Conservation (phyloP, 2,888 invertebrate species). For the Notodonta dromedarius region DNA sequence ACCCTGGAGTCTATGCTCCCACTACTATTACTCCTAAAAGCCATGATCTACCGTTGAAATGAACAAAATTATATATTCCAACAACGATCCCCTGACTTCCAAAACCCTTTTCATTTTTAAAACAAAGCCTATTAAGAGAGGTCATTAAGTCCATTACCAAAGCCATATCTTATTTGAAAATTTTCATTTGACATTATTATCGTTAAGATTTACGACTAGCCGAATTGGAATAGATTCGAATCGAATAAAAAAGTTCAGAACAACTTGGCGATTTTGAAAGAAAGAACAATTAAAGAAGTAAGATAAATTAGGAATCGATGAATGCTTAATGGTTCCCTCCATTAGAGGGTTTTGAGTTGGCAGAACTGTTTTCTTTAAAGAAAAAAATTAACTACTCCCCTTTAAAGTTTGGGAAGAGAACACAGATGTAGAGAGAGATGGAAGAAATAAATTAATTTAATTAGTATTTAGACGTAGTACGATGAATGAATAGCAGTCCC, state of each 20-base stretch:
- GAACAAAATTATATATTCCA: no score
- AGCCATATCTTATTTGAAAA: conserved; percentile 39
- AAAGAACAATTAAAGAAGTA: conserved; percentile 75
- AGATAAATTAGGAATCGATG: conserved; percentile 81
- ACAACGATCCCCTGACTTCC: neutral
- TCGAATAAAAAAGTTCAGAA: conserved; percentile 60
- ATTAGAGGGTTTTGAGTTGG: conserved; percentile 78
- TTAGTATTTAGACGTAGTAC: no score
- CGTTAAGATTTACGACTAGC: conserved; percentile 61
- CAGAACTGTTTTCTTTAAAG: conserved; percentile 61
- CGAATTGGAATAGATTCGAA: conserved; percentile 61
- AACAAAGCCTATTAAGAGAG: conserved; percentile 18
- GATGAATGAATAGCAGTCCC: no score
- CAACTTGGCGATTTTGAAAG: conserved; percentile 65
- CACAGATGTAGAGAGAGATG: conserved; percentile 43
- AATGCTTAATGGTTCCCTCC: conserved; percentile 78
- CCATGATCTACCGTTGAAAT: no score
- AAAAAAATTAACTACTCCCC: conserved; percentile 69
- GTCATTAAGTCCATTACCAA: conserved; percentile 36
- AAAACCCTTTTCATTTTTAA: neutral
- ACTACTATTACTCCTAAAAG: no score
- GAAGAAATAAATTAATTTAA: no score
- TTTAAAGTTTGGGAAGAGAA: conserved; percentile 60
- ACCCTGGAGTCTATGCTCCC: no score
- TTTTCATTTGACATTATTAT: conserved; percentile 42